A percentile compares a stretch with the other conserved stretches of the same genome.
Evolutionary conservation across 1,140 invertebrate genomes (phyloP).

Genomic region (Drosophila bipectinata): DNA sequence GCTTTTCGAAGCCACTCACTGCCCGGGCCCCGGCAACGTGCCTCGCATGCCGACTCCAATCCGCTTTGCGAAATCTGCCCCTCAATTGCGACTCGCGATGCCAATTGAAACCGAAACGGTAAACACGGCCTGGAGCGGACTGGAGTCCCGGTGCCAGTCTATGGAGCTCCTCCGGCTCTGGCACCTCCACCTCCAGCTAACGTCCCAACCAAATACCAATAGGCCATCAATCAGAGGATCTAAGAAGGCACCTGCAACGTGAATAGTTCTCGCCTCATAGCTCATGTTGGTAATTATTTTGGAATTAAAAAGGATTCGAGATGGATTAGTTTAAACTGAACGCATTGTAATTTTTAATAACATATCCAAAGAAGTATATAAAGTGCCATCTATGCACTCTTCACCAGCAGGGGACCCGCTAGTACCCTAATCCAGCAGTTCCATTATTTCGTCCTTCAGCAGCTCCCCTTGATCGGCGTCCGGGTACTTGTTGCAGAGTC

Average conservation of each 20-base stretch:
- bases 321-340: no score
- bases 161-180: neutral
- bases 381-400: no score
- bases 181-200: neutral
- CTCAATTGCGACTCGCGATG: slow-evolving; percentile 22
- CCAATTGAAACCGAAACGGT: slow-evolving; percentile 63
- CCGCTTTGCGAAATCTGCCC: slow-evolving; percentile 37
- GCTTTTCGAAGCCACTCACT: slow-evolving; percentile 9
- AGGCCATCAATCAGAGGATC: neutral
- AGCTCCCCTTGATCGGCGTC: no score
- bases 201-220: neutral
- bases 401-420: no score
- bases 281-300: neutral
- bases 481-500: no score
- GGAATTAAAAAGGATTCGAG: no score
- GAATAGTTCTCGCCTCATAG: neutral
- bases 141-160: neutral
- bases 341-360: no score
- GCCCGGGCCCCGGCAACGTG: slow-evolving; percentile 54
- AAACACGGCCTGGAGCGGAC: slow-evolving; percentile 34
- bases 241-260: neutral
- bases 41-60: slow-evolving; percentile 37
- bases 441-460: no score
- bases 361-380: no score
- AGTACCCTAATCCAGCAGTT: no score